A percentile compares a stretch with the other conserved stretches of the same genome.
phyloP scores from a whole-genome alignment of 1,140 invertebrate genomes.

The Calephelis virginiensis region DNA sequence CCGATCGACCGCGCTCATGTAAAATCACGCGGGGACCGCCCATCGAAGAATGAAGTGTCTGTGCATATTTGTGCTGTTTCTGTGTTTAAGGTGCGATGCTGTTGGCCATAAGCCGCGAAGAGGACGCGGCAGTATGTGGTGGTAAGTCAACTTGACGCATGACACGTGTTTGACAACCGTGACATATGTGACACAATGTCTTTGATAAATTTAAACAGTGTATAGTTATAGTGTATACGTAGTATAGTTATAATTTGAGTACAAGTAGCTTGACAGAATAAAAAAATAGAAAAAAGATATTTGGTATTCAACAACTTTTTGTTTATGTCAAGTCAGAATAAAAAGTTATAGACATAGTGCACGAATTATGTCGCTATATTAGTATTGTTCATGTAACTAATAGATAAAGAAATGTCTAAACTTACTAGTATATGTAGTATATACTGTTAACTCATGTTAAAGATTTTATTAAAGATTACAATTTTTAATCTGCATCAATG shows the following conservation, averaged over 20 bases:
- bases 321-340: too few relatives aligned
- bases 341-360: too few relatives aligned
- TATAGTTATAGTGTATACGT: background rate
- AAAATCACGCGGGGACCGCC: constrained; percentile 45
- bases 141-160: constrained; percentile 52
- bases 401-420: too few relatives aligned
- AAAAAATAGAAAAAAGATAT: too few relatives aligned
- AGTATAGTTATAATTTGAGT: too few relatives aligned
- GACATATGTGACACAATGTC: constrained; percentile 8
- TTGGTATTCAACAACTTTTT: too few relatives aligned
- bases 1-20: constrained; percentile 58
- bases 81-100: constrained; percentile 67
- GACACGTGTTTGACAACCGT: constrained; percentile 14
- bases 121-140: constrained; percentile 77
- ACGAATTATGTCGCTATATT: too few relatives aligned
- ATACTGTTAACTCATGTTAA: too few relatives aligned
- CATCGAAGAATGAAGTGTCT: constrained; percentile 74
- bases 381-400: too few relatives aligned
- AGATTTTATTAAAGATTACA: too few relatives aligned
- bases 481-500: background rate
- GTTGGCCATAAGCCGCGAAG: constrained; percentile 62
- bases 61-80: constrained; percentile 69
- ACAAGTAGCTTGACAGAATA: background rate
- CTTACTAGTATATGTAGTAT: too few relatives aligned
- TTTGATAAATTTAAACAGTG: background rate